phyloP scores from a whole-genome alignment of 2,113 vertebrate genomes.

The Pipra filicauda region DNA sequence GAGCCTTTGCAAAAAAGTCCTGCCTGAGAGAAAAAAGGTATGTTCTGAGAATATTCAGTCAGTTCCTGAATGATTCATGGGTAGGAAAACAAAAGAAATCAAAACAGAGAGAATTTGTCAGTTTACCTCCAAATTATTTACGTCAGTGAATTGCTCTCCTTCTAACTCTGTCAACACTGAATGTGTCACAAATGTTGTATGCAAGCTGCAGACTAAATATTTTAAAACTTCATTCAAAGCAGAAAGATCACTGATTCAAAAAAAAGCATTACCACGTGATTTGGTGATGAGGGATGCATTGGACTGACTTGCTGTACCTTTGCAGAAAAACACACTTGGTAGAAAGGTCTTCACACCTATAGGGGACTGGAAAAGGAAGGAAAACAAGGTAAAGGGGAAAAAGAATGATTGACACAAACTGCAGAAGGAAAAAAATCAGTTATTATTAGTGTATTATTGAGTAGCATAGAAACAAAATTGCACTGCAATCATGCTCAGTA shows the following conservation, averaged over 20 bases:
- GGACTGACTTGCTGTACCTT: neutral
- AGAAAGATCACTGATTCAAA: neutral
- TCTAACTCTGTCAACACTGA: neutral
- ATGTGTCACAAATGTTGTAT: neutral
- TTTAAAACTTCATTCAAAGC: neutral
- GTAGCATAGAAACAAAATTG: neutral
- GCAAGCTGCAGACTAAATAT: neutral
- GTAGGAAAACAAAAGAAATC: neutral
- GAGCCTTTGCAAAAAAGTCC: neutral
- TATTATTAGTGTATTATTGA: neutral
- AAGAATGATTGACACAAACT: neutral
- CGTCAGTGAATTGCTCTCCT: neutral
- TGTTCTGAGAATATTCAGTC: neutral
- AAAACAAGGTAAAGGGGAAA: neutral
- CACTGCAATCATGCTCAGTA: fast-evolving
- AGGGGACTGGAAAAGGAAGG: neutral
- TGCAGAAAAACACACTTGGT: fast-evolving
- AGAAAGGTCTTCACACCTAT: neutral
- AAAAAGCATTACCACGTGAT: neutral
- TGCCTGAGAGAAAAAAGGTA: neutral
- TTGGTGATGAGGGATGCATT: neutral
- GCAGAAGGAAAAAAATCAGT: neutral
- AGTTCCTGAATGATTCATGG: neutral
- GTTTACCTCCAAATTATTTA: neutral
- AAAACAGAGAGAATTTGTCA: neutral